A percentile compares a stretch with the other conserved stretches of the same genome.
phyloP scores from a whole-genome alignment of 2,797 vertebrate species.

The Sciurus vulgaris region DNA sequence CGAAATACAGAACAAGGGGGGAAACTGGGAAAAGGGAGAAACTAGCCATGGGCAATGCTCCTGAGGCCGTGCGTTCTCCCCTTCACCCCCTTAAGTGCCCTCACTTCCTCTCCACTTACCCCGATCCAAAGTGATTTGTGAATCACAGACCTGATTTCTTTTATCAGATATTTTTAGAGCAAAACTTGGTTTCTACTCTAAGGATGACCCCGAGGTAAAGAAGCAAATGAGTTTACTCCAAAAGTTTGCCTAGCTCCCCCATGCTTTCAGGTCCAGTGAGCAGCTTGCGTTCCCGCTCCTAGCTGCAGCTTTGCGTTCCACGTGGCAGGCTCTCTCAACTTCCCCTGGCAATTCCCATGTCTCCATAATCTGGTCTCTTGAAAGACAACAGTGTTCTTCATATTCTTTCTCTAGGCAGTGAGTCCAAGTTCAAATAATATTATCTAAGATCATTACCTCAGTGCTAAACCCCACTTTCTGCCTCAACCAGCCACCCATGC shows the following conservation, averaged over 20 bases:
- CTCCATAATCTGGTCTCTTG: neutral
- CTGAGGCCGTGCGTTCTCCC: neutral
- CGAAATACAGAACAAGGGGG: neutral
- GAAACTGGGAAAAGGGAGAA: conserved; percentile 17
- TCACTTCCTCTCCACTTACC: neutral
- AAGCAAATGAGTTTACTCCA: conserved; percentile 36
- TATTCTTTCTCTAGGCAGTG: neutral
- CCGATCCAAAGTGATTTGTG: conserved; percentile 3
- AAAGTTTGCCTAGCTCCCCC: neutral
- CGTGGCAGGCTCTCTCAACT: conserved; percentile 36
- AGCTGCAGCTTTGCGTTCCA: neutral
- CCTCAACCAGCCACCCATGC: neutral
- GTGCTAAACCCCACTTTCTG: neutral
- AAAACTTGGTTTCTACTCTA: conserved; percentile 51
- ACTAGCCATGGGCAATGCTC: neutral
- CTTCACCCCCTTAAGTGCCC: neutral
- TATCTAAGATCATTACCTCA: neutral
- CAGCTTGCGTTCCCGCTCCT: neutral
- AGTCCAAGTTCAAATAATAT: neutral
- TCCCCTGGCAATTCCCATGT: neutral
- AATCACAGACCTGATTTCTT: conserved; percentile 2
- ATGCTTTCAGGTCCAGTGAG: conserved; percentile 27
- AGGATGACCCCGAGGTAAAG: conserved; percentile 23
- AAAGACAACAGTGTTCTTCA: neutral
- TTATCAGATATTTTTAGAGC: conserved; percentile 25